These are phyloP conservation scores for Acanthosoma haemorrhoidale DNA, from an alignment of 2,888 invertebrate species.

Conservation along the genomic window DNA sequence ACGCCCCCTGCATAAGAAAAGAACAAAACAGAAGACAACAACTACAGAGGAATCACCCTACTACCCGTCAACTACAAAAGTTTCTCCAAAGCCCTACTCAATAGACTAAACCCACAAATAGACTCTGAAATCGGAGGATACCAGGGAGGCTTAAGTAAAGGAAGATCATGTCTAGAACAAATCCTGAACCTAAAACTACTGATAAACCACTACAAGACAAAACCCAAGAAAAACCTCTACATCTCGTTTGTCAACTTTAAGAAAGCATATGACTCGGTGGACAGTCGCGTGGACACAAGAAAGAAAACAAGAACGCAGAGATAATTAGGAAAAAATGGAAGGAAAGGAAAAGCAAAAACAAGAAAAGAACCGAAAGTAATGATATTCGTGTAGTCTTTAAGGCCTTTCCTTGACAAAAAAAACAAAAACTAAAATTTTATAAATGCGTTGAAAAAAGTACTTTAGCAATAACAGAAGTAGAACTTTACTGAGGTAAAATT, in stretches of 20 bases:
- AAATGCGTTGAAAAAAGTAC: too few relatives aligned
- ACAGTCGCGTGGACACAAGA: too few relatives aligned
- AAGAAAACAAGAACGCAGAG: too few relatives aligned
- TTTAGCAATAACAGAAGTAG: too few relatives aligned
- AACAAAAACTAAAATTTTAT: too few relatives aligned
- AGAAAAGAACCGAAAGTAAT: too few relatives aligned
- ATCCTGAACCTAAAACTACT: slow-evolving; percentile 8
- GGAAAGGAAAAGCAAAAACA: too few relatives aligned
- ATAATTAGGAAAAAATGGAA: too few relatives aligned
- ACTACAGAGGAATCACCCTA: slow-evolving; percentile 15
- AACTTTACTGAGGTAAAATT: too few relatives aligned
- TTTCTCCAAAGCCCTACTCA: background rate
- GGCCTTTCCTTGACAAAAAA: too few relatives aligned
- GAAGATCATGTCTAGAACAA: slow-evolving; percentile 10
- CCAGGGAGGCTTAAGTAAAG: background rate
- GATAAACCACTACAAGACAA: background rate
- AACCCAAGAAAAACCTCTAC: background rate
- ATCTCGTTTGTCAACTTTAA: slow-evolving; percentile 19
- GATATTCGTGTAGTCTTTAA: too few relatives aligned
- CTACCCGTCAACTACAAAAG: slow-evolving; percentile 8
- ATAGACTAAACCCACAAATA: background rate
- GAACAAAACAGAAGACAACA: slow-evolving; percentile 11
- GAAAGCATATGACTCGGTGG: slow-evolving; percentile 6
- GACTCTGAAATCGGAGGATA: background rate
- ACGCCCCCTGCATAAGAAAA: background rate